Percentiles rank a stretch among this genome's conserved stretches.
phyloP scores from a whole-genome alignment of 2,888 invertebrate species.

The Cetonia aurata region DNA sequence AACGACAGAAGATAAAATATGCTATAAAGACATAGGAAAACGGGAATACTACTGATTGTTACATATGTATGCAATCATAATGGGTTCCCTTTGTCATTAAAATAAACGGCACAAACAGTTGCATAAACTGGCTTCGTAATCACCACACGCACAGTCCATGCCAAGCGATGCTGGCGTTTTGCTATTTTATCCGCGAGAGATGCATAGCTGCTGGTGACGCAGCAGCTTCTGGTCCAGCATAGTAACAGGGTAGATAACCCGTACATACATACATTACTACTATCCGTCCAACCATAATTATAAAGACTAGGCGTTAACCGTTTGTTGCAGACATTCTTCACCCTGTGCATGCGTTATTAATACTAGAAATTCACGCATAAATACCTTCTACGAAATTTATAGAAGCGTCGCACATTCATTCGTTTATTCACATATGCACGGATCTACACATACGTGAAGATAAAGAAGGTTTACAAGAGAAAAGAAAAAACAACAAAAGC shows the following conservation, averaged over 20 bases:
- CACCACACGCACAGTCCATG: constrained; percentile 20
- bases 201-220: constrained; percentile 1
- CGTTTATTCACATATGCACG: background rate
- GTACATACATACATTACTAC: constrained; percentile 7
- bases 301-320: constrained; percentile 32
- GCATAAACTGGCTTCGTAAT: constrained; percentile 27
- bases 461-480: constrained; percentile 1
- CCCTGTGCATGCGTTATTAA: constrained; percentile 30
- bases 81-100: constrained; percentile 28
- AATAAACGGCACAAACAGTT: constrained; percentile 24
- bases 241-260: background rate
- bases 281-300: constrained; percentile 28
- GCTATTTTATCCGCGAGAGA: constrained; percentile 18
- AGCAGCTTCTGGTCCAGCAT: constrained; percentile 1
- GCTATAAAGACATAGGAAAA: constrained; percentile 12
- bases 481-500: constrained; percentile 3
- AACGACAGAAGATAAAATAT: constrained; percentile 22
- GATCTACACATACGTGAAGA: background rate
- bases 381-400: constrained; percentile 28
- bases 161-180: constrained; percentile 1
- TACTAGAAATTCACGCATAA: constrained; percentile 24
- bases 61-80: constrained; percentile 30
- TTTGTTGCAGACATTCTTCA: constrained; percentile 31
- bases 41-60: constrained; percentile 29
- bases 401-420: constrained; percentile 9